Evolutionary conservation across 1,140 invertebrate species (phyloP), one percentile per base, ranked within the genome.

Genomic region (Solenopsis invicta): DNA sequence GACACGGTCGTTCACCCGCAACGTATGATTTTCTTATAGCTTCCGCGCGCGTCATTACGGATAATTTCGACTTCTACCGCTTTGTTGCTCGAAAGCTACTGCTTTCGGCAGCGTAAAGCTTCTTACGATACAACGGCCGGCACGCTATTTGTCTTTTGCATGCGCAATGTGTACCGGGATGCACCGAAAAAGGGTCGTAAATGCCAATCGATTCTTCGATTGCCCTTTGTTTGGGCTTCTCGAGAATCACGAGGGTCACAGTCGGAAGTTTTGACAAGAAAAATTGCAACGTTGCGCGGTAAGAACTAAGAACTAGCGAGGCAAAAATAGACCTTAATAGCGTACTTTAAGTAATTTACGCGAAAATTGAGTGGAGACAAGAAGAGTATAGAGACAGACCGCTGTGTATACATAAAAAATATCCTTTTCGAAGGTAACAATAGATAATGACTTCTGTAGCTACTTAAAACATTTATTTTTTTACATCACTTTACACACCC

Each of bases 1-100:
- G 88, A 89, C 88, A 89, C 88, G 87, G 88, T 89, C 88, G 88
- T 89, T 89, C 84, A 87, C 71, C 87, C 72, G 87, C 72, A 89
- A 76, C 88, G 69, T 89, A 89, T 89, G 87, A 89, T 89, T 89
- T 89, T 86, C 88, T 87, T 81, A 87, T 87, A 87, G 74, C 52
- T 82, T 86, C 88, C 66, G 75, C 82, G 69, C 82, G 88, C 82
- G 82, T 88, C 82, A 82, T 89, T 81, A 75, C 37, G 52, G n/a
- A 76, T 61, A 75, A 85, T 89, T 80, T 78, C 52, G 74, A 88
- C 74, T 54, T 75, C n/a, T 64, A 77, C 41, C 5, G 41, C 41
- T 41, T 41, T 41, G 4, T 41, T 41, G 1, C 41, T 41, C 5
- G 41, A 41, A 41, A 41, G 59, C 76, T 45, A 75, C 24, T 37